Base-by-base conservation (phyloP, 2,888 invertebrate species). In the Volucella inflata region DNA sequence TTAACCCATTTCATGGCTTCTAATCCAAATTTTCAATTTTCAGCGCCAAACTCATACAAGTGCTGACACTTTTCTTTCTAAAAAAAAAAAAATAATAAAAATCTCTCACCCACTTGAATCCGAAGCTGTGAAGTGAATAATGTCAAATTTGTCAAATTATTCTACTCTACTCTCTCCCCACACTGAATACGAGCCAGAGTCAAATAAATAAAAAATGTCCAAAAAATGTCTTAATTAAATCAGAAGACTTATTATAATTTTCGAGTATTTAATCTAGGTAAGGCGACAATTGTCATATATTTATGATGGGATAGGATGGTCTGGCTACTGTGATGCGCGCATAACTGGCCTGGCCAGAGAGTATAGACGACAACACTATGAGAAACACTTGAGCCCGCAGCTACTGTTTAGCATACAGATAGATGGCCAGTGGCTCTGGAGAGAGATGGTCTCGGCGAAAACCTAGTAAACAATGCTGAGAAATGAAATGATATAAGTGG, bases 401-500 rank as follows among this genome's bases (percentile, higher is more conserved):
- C 77, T 85, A 81, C 85, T 81, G 85, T 81, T 81, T 77, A 85
- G 76, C 80, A 85, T 85, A 64, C 14, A 79, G 17, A 53, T 48
- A 42, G 14, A 65, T 74, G 68, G 64, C 64, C 59, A 12, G 21
- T 40, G 74, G 74, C 44, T 62, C 42, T 16, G 46, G 55, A 44
- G 60, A 16, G 60, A 46, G 17, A 11, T 12, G 59, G 59, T 48
- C 60, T 67, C 68, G 60, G 62, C 67, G 51, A 62, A 30, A 78
- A 79, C 53, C 71, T 59, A 59, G 64, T 64, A 48, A 71, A 62
- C 76, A 75, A 75, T 71, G 65, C 48, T 71, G 85, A 87, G 89
- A 88, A 89, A 30, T 6, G 30, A 30, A 88, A 83, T 87, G 88
- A 88, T 87, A 89, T 90, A 90, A 90, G 90, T 90, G 90, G 90